Conservation (phyloP, 2,113 vertebrate genomes). For the Vulpes lagopus region DNA sequence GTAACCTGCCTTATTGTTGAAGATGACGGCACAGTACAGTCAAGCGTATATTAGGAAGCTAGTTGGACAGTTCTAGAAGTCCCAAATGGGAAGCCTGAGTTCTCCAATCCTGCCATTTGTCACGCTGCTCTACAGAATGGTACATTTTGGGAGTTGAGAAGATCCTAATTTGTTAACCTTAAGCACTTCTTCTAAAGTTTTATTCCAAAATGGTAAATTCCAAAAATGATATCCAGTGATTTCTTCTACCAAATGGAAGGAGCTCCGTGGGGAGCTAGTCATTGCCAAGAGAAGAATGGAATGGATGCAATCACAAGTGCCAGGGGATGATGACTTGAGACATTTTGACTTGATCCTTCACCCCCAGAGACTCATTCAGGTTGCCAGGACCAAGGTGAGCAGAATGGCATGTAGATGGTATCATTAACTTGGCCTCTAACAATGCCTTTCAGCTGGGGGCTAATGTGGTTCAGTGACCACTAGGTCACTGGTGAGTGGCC, state of each 20-base stretch:
- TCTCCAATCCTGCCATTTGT: background rate
- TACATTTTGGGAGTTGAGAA: background rate
- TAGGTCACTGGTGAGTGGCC: background rate
- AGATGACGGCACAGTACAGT: background rate
- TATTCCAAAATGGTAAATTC: background rate
- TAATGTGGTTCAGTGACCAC: background rate
- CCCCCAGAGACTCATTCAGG: background rate
- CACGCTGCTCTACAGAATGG: background rate
- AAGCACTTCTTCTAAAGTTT: background rate
- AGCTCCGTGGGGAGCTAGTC: background rate
- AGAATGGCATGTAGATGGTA: background rate
- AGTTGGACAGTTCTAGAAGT: background rate
- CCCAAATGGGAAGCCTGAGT: background rate
- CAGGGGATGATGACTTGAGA: background rate
- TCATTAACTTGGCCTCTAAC: background rate
- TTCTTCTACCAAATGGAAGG: background rate
- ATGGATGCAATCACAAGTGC: background rate
- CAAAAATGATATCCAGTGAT: background rate
- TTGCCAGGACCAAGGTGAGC: background rate
- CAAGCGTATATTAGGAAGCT: background rate
- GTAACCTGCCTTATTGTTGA: slow-evolving; percentile 16
- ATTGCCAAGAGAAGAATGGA: background rate
- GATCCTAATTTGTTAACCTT: background rate
- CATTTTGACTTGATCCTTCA: background rate
- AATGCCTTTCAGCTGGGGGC: background rate